Evolutionary conservation across 2,113 vertebrate species (phyloP).

Genomic region (Suricata suricatta): DNA sequence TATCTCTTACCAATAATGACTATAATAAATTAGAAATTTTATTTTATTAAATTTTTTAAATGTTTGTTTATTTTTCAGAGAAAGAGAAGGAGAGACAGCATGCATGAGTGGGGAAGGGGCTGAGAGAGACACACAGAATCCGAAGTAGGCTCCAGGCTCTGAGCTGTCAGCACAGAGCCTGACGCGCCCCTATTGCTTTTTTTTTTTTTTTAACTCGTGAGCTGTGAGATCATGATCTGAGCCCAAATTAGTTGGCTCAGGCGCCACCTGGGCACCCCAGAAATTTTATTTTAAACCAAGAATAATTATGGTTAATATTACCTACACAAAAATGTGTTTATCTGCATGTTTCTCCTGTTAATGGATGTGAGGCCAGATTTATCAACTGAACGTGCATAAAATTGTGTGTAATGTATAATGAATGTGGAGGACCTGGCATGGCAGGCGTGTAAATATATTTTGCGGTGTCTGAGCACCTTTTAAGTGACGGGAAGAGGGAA

Average conservation of each 20-base stretch:
- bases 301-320: not conserved
- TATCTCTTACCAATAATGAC: not conserved
- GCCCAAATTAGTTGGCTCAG: no score
- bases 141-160: no score
- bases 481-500: not conserved
- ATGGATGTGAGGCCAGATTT: not conserved
- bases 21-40: not conserved
- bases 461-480: not conserved
- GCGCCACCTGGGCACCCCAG: not conserved
- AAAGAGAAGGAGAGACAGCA: no score
- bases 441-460: not conserved
- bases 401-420: not conserved
- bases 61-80: no score
- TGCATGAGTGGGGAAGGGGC: no score
- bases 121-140: no score
- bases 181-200: no score
- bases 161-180: no score
- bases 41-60: not conserved
- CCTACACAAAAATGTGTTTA: not conserved
- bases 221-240: no score
- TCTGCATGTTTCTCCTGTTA: not conserved
- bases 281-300: slow-evolving; percentile 2
- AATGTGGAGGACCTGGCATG: not conserved
- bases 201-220: no score
- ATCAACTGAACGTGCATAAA: not conserved